Evolutionary conservation across 2,888 invertebrate species (phyloP).

Genomic region (Ditula angustiorana): DNA sequence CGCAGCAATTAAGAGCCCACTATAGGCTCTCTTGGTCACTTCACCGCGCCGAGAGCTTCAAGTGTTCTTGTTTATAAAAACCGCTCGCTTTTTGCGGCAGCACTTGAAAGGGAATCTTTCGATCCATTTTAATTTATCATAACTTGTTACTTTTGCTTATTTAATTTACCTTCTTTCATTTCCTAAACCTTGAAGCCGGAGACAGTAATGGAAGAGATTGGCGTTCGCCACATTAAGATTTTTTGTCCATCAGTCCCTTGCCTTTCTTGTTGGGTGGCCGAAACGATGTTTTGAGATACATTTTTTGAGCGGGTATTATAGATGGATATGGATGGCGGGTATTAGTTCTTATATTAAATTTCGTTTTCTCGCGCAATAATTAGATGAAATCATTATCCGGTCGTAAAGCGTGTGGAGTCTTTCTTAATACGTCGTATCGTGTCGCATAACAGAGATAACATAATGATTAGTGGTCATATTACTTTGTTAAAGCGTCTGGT

Average conservation of each 20-base stretch:
- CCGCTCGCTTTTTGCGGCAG: conserved; percentile 18
- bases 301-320: conserved; percentile 20
- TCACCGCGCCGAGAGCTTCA: conserved; percentile 42
- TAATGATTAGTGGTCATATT: no score
- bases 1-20: conserved; percentile 39
- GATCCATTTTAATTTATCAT: neutral
- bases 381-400: conserved; percentile 37
- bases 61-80: conserved; percentile 49
- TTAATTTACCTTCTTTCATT: conserved; percentile 13
- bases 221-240: conserved; percentile 16
- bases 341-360: neutral
- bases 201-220: conserved; percentile 11
- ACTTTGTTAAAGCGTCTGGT: no score
- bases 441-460: conserved; percentile 21
- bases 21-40: conserved; percentile 45
- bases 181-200: conserved; percentile 12
- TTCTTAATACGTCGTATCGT: conserved; percentile 14
- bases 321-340: neutral
- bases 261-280: conserved; percentile 28
- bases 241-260: conserved; percentile 10
- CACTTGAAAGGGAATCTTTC: conserved; percentile 4
- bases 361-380: conserved; percentile 25
- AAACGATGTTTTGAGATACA: neutral
- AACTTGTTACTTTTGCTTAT: conserved; percentile 1
- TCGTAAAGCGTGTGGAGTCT: conserved; percentile 25